Conservation (phyloP, 64 coral and sea anemone genomes). For the Montipora foliosa region DNA sequence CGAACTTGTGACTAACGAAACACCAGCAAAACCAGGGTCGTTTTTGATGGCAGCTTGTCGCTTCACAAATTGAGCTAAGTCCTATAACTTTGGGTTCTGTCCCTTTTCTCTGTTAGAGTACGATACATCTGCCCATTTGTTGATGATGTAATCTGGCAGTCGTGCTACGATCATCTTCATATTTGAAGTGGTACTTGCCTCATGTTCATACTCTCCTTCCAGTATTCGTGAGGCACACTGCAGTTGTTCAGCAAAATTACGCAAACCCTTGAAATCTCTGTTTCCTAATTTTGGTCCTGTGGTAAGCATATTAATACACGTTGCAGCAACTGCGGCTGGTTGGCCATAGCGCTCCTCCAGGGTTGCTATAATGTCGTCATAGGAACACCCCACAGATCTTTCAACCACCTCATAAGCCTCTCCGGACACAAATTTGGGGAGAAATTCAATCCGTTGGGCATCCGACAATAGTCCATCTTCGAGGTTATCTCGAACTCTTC, state of each 20-base stretch:
- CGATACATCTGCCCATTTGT: neutral
- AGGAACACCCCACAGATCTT: neutral
- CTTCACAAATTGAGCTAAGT: too few species aligned
- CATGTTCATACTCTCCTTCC: slow-evolving; percentile 5
- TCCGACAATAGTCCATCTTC: too few species aligned
- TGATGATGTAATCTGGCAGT: slow-evolving; percentile 49
- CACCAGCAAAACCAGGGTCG: too few species aligned
- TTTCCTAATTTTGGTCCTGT: slow-evolving; percentile 31
- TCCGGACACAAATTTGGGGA: neutral
- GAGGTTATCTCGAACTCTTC: too few species aligned
- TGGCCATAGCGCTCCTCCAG: slow-evolving; percentile 41
- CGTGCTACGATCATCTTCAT: slow-evolving; percentile 20
- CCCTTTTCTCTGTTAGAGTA: too few species aligned
- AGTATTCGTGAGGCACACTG: slow-evolving; percentile 47
- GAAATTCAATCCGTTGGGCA: too few species aligned
- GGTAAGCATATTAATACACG: neutral
- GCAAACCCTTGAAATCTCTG: slow-evolving; percentile 31
- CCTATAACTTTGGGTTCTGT: too few species aligned
- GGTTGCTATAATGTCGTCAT: neutral
- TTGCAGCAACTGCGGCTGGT: slow-evolving; percentile 9
- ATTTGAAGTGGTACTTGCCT: slow-evolving; percentile 47
- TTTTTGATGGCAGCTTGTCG: too few species aligned
- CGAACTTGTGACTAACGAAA: too few species aligned
- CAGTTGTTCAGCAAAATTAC: slow-evolving; percentile 54
- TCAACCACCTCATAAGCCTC: slow-evolving; percentile 35